Evolutionary conservation across 2,888 invertebrate genomes (phyloP), one percentile per base, ranked within the genome.

Genomic region (Cataglyphis livida): DNA sequence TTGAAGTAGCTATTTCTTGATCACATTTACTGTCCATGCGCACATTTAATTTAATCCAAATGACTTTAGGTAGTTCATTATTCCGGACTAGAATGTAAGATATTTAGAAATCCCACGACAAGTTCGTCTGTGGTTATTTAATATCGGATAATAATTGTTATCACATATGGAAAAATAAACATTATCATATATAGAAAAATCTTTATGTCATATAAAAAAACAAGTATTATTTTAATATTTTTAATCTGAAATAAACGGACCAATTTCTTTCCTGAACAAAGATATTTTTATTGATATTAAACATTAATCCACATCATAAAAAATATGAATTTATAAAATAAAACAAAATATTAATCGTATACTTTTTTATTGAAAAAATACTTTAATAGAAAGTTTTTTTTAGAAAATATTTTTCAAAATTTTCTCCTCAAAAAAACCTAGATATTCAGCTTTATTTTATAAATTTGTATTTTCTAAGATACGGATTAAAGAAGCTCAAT

Each of bases 131-230:
- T 62, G 65, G 28, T 65, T 74, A 54, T 75, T 75, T 68, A 21
- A 41, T 41, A 44, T 4, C 64, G 65, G 59, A 84, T 65, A 74
- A 75, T 82, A 82, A 78, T 83, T 51, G 65, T 78, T 59, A 48
- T 44, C 44, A 15, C n/a, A 10, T 57, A 7, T 35, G 32, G 59
- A 65, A 21, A 51, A 28, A 28, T 1, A 28, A 28, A 28, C 25
- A 28, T 28, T 28, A 28, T 28, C 25, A 1, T 1, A 1, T 28
- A 28, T 28, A 28, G 25, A 28, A 28, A 28, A 28, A 28, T 28
- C 25, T 28, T 28, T 2, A 28, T 28, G 25, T 1, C 2, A 28
- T 51, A 32, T n/a, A 44, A 66, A n/a, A 51, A 54, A 54, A 51
- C 15, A 51, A 12, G 12, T 1, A 6, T 51, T 18, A 18, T 5